Evolutionary conservation across 2,888 invertebrate species (phyloP).

Genomic region (Drosophila maculinotata): DNA sequence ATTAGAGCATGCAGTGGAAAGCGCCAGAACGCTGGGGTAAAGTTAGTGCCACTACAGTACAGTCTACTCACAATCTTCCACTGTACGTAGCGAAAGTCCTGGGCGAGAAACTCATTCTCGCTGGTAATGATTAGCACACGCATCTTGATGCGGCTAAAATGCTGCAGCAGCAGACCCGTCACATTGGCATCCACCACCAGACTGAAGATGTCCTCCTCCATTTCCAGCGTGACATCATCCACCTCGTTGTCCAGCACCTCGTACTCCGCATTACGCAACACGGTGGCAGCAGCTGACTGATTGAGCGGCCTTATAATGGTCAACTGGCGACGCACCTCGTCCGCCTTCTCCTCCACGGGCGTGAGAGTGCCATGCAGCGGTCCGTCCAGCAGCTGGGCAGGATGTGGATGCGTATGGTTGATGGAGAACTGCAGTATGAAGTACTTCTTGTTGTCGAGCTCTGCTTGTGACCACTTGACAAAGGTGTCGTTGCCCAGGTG

Average conservation of each 20-base stretch:
- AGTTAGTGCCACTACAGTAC: conserved; percentile 59
- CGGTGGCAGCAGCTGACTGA: conserved; percentile 60
- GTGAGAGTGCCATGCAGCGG: conserved; percentile 74
- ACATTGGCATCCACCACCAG: conserved; percentile 83
- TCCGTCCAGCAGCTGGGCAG: conserved; percentile 63
- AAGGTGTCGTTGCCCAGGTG: conserved; percentile 80
- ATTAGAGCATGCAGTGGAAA: conserved; percentile 23
- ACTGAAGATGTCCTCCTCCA: conserved; percentile 81
- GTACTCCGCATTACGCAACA: conserved; percentile 78
- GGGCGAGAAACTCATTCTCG: conserved; percentile 82
- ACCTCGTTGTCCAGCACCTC: conserved; percentile 77
- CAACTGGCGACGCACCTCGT: conserved; percentile 74
- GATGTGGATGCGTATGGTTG: conserved; percentile 81
- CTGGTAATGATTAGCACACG: conserved; percentile 83
- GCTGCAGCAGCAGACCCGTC: conserved; percentile 83
- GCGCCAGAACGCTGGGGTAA: not conserved
- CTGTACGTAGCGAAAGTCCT: conserved; percentile 84
- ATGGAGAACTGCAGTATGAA: conserved; percentile 82
- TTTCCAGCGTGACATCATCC: conserved; percentile 69
- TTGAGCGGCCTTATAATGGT: conserved; percentile 72
- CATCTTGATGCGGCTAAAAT: conserved; percentile 80
- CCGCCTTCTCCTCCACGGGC: conserved; percentile 71
- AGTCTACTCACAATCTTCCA: conserved; percentile 84
- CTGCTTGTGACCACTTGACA: conserved; percentile 82
- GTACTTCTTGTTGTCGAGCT: conserved; percentile 80